Conservation (phyloP, 2,888 invertebrate genomes). For the Pomacea canaliculata region DNA sequence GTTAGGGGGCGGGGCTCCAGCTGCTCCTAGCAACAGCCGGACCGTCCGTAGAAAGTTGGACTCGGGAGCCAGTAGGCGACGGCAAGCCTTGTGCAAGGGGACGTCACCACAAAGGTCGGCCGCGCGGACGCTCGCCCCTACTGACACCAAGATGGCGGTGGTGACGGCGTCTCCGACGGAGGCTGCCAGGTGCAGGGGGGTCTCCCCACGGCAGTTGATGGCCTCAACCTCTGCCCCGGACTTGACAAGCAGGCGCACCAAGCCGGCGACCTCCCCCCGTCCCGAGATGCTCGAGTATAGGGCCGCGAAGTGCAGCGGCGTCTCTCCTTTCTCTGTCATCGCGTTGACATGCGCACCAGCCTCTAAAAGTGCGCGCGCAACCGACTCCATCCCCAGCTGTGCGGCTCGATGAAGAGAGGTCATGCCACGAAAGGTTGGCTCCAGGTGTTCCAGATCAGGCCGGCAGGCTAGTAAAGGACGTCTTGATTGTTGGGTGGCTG, state of each 20-base stretch:
- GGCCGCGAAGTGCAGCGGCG: conserved; percentile 24
- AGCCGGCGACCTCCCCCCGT: conserved; percentile 5
- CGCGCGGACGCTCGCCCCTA: conserved; percentile 16
- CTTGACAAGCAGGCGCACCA: conserved; percentile 26
- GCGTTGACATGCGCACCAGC: conserved; percentile 46
- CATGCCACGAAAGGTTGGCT: conserved; percentile 23
- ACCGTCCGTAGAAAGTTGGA: conserved; percentile 13
- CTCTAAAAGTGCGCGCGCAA: conserved; percentile 41
- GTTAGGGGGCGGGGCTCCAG: conserved; percentile 42
- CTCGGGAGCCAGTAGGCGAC: conserved; percentile 19
- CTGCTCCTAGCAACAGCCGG: conserved; percentile 36
- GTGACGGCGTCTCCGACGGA: conserved; percentile 22
- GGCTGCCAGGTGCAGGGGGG: conserved; percentile 23
- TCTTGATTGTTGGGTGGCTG: no score
- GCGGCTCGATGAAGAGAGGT: conserved; percentile 53
- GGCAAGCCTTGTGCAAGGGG: conserved; percentile 22
- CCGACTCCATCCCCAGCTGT: conserved; percentile 43
- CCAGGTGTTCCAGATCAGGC: not conserved
- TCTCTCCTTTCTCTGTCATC: conserved; percentile 25
- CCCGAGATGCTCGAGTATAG: conserved; percentile 16
- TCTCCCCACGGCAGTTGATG: conserved; percentile 9
- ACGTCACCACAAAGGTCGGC: conserved; percentile 15
- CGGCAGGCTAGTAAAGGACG: not conserved
- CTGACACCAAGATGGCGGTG: conserved; percentile 16
- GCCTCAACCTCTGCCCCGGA: conserved; percentile 21